phyloP scores from a whole-genome alignment of 2,797 vertebrate genomes.

The Ctenopoma multispine region DNA sequence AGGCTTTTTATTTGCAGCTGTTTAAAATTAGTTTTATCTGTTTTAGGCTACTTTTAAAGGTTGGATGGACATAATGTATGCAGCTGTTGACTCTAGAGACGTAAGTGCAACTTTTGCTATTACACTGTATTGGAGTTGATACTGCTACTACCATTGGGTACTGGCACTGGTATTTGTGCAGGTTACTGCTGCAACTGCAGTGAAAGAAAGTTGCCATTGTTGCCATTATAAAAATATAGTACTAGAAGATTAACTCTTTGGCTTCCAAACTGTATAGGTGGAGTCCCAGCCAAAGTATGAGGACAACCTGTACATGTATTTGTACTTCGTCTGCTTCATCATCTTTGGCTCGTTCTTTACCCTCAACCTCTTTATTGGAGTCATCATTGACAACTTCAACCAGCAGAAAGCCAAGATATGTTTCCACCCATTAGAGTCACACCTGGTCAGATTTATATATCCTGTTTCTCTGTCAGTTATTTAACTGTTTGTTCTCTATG shows the following conservation, averaged over 20 bases:
- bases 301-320: conserved; percentile 93
- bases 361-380: conserved; percentile 95
- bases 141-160: neutral
- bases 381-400: conserved; percentile 99
- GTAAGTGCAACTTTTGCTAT: conserved; percentile 57
- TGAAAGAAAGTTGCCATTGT: neutral
- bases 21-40: neutral
- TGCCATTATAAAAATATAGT: neutral
- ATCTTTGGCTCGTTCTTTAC: conserved; percentile 98
- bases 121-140: neutral
- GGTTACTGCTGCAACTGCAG: too few relatives aligned
- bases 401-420: conserved; percentile 99
- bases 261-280: conserved; percentile 62
- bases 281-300: conserved; percentile 91
- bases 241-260: neutral
- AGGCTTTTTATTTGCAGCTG: neutral
- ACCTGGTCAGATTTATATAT: neutral
- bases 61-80: conserved; percentile 86
- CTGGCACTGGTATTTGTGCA: neutral
- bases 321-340: conserved; percentile 97
- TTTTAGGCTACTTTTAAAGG: conserved; percentile 85
- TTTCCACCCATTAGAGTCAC: conserved; percentile 31
- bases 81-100: conserved; percentile 80
- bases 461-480: neutral
- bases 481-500: conserved; percentile 19